Evolutionary conservation across 2,113 vertebrate genomes (phyloP).

Genomic region (Globicephala melas): DNA sequence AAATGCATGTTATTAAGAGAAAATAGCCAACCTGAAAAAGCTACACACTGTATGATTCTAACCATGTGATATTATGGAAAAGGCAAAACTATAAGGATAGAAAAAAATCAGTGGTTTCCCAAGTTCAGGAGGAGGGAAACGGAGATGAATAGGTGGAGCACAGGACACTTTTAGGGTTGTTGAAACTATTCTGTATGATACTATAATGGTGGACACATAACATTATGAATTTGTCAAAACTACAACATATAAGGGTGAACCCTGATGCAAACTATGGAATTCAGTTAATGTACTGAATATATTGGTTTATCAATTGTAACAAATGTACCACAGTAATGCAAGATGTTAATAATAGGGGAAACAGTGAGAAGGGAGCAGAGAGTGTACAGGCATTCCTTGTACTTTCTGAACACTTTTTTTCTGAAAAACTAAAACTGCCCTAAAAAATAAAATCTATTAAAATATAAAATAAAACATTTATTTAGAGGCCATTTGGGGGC

Average conservation of each 20-base stretch:
- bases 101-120: background rate
- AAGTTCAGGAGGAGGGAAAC: background rate
- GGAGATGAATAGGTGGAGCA: background rate
- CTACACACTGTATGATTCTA: background rate
- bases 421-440: background rate
- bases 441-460: background rate
- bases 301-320: background rate
- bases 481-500: background rate
- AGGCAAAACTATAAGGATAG: background rate
- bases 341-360: background rate
- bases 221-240: background rate
- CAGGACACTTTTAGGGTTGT: background rate
- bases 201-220: background rate
- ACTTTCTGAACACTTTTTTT: background rate
- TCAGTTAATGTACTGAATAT: background rate
- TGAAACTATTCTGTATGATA: background rate
- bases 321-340: background rate
- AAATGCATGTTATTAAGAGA: background rate
- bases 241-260: background rate
- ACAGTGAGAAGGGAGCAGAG: background rate
- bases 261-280: background rate
- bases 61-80: background rate
- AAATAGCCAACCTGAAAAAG: background rate
- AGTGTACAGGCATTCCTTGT: background rate
- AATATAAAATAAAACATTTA: background rate